These are phyloP conservation scores for Drosophila colorata DNA, from an alignment of 2,888 invertebrate genomes.

Conservation along the genomic window DNA sequence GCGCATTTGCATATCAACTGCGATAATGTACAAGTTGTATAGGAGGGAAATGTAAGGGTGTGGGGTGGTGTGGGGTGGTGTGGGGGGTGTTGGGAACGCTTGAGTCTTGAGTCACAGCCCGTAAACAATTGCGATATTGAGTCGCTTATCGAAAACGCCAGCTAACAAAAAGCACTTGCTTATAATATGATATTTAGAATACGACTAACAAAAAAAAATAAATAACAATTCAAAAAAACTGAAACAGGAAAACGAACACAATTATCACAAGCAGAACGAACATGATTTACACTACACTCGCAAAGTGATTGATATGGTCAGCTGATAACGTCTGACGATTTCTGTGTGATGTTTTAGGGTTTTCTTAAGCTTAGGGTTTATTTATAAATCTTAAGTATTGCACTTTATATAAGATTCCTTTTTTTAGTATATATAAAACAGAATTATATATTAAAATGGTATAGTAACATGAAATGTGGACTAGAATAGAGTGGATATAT, in stretches of 20 bases:
- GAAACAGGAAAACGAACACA: constrained; percentile 14
- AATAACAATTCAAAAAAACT: not conserved
- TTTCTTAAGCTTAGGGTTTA: not conserved
- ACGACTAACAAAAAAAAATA: constrained; percentile 16
- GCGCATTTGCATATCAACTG: constrained; percentile 72
- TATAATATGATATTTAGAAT: constrained; percentile 47
- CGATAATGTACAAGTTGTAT: constrained; percentile 17
- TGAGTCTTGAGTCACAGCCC: constrained; percentile 45
- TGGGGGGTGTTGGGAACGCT: constrained; percentile 26
- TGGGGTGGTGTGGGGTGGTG: not conserved
- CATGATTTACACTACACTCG: constrained; percentile 3
- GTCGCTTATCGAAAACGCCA: constrained; percentile 51
- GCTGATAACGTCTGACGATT: constrained; percentile 5
- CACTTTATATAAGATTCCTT: not conserved
- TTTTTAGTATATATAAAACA: no score
- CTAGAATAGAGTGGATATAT: no score
- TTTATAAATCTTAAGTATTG: not conserved
- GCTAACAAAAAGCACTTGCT: constrained; percentile 39
- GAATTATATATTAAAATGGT: no score
- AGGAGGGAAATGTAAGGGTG: not conserved
- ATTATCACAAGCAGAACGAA: constrained; percentile 6
- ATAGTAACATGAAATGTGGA: no score
- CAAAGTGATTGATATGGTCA: constrained; percentile 16
- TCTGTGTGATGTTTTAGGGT: not conserved
- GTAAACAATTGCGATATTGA: constrained; percentile 55